Conservation (phyloP, 2,888 invertebrate genomes). For the Parnassius mnemosyne region DNA sequence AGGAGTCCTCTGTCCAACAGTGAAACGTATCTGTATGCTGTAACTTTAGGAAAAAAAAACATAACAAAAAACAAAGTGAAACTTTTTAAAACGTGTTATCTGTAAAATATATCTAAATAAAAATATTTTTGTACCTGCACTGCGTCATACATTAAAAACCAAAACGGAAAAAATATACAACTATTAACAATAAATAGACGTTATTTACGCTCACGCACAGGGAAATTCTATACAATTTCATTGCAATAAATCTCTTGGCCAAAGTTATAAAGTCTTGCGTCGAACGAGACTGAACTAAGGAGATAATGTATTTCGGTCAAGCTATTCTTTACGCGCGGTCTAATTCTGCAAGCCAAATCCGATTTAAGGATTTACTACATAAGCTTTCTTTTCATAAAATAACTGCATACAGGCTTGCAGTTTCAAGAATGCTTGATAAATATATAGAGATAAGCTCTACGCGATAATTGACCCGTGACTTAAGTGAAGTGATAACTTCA, state of each 20-base stretch:
- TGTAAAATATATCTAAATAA: too few relatives aligned
- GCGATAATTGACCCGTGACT: constrained; percentile 66
- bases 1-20: too few relatives aligned
- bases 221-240: constrained; percentile 66
- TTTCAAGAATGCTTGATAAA: constrained; percentile 53
- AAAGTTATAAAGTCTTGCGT: constrained; percentile 65
- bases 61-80: too few relatives aligned
- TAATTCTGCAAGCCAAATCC: constrained; percentile 35
- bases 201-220: constrained; percentile 59
- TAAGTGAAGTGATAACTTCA: constrained; percentile 48
- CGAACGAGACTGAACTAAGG: constrained; percentile 62
- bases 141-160: constrained; percentile 29
- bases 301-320: constrained; percentile 61
- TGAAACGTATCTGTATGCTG: too few relatives aligned
- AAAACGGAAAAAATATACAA: constrained; percentile 43
- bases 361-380: constrained; percentile 32
- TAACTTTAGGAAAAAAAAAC: too few relatives aligned
- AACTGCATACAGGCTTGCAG: constrained; percentile 32
- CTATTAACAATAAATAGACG: constrained; percentile 59
- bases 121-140: too few relatives aligned
- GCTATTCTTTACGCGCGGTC: constrained; percentile 53
- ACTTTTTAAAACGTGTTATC: too few relatives aligned
- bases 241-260: constrained; percentile 65
- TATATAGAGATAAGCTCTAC: constrained; percentile 48
- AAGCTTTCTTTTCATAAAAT: constrained; percentile 36